Evolutionary conservation across 1,140 invertebrate genomes (phyloP), one percentile per base, ranked within the genome.

Genomic region (Heliconius eleuchia): DNA sequence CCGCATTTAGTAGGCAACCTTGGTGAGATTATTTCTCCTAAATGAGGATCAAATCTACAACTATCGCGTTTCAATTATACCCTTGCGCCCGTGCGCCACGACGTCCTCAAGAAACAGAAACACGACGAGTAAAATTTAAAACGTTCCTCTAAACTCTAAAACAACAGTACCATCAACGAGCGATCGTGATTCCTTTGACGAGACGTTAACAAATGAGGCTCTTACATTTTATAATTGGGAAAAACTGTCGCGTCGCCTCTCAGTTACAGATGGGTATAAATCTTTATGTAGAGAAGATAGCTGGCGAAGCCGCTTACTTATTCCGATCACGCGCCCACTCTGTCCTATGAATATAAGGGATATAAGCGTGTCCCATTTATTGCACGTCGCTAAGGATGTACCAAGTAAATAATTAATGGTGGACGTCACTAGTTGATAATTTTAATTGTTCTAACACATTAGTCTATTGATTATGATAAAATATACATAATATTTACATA

Each of bases 191-290:
- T 87, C 83, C 87, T 88, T 85, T 92, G 91, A 94, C 88, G 87
- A 92, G 91, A 88, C 89, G 91, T 87, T 92, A 92, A 94, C 90
- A 93, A 92, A 93, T 92, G 89, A 87, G 86, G 82, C 87, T 87
- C 90, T 92, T 92, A 91, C 87, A 91, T 91, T 86, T 92, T 90
- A 90, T 94, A 94, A 94, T 93, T 94, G 90, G 88, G 91, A 92
- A 93, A 94, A 93, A 93, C 82, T 91, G 91, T 92, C 92, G 91
- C 92, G 92, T 94, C 88, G 85, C 81, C 86, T 88, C 92, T 94
- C 90, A 92, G 91, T 93, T 92, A 93, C 91, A 91, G 90, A 94
- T 91, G 91, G 89, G 89, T 87, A 94, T 94, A 94, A 94, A 94
- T 94, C 92, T 94, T 90, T 91, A 91, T 91, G 89, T 91, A 94